Base-by-base conservation (phyloP, 2,888 invertebrate species). In the Habrosyne pyritoides region DNA sequence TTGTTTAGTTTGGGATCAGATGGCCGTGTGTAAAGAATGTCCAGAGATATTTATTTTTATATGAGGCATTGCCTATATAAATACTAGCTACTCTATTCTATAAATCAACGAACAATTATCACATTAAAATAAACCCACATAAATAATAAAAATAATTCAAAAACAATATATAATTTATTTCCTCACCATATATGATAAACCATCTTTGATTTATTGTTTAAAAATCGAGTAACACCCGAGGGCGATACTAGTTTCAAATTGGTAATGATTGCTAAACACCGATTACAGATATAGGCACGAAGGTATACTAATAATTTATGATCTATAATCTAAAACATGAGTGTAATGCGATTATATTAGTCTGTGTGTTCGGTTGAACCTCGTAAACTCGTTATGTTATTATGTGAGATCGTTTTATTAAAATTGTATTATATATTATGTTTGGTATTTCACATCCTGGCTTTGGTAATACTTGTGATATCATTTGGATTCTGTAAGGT, bases 221-320 rank as follows among this genome's bases (percentile, higher is more conserved):
- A 18, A 42, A 42, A 7, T n/a, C 33, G 33, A 18, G 42, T 18
- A 42, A 42, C 8, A 6, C 42, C 42, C 42, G 1, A 6, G 18
- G 42, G 42, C 42, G 8, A 14, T 8, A 18, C 2, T 18, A 42
- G 42, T 42, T 12, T 42, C n/a, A 42, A 18, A 18, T 42, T 42
- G 8, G 53, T 18, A 51, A 46, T 54, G 42, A 53, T 69, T 69
- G 49, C 64, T 42, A 59, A 56, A 64, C 49, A 48, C 26, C 55
- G 64, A 61, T 67, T 66, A 49, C 28, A 47, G 10, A 55, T 47
- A 47, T 51, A 63, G 55, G 60, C 60, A 14, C 14, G 42, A 42
- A 36, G 60, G 54, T 53, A 52, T 30, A 55, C 18, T 10, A 53
- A 54, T 67, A 60, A 70, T 72, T 63, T 70, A 70, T 69, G 55